phyloP scores from a whole-genome alignment of 2,113 vertebrate species.

The Zingel zingel region DNA sequence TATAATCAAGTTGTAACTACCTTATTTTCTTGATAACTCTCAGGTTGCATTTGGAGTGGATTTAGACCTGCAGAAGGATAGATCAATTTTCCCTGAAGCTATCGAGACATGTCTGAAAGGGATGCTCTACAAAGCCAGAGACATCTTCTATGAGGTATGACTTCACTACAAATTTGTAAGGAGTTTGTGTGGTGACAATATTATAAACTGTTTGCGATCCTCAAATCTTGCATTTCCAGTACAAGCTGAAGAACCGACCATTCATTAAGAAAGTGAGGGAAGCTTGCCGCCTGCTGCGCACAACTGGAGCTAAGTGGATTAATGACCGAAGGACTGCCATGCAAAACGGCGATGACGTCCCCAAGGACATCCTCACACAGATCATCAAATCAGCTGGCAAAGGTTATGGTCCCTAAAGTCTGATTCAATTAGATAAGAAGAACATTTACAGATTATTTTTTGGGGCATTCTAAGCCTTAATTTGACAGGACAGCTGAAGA shows the following conservation, averaged over 20 bases:
- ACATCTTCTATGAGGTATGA: slow-evolving; percentile 78
- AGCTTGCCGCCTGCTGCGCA: slow-evolving; percentile 85
- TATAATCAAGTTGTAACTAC: neutral
- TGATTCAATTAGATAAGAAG: neutral
- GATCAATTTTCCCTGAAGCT: slow-evolving; percentile 83
- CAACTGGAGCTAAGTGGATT: slow-evolving; percentile 88
- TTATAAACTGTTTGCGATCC: neutral
- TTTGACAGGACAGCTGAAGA: too few relatives aligned
- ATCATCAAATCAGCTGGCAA: slow-evolving; percentile 88
- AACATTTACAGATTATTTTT: neutral
- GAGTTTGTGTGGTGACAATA: slow-evolving; percentile 37
- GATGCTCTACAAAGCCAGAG: slow-evolving; percentile 70
- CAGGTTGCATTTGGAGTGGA: slow-evolving; percentile 92
- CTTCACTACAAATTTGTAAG: neutral
- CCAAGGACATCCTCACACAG: slow-evolving; percentile 91
- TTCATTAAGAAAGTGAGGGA: slow-evolving; percentile 84
- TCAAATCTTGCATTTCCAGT: slow-evolving; percentile 62
- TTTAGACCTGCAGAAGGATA: slow-evolving; percentile 81
- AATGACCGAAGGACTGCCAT: slow-evolving; percentile 85
- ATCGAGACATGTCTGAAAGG: slow-evolving; percentile 86
- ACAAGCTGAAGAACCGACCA: slow-evolving; percentile 83
- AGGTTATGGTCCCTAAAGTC: slow-evolving; percentile 29
- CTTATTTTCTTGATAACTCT: neutral
- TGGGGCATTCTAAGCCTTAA: too few relatives aligned
- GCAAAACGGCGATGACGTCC: slow-evolving; percentile 82